A percentile compares a stretch with the other conserved stretches of the same genome.
phyloP scores from a whole-genome alignment of 2,797 vertebrate species.

The Triplophysa bombifrons region DNA sequence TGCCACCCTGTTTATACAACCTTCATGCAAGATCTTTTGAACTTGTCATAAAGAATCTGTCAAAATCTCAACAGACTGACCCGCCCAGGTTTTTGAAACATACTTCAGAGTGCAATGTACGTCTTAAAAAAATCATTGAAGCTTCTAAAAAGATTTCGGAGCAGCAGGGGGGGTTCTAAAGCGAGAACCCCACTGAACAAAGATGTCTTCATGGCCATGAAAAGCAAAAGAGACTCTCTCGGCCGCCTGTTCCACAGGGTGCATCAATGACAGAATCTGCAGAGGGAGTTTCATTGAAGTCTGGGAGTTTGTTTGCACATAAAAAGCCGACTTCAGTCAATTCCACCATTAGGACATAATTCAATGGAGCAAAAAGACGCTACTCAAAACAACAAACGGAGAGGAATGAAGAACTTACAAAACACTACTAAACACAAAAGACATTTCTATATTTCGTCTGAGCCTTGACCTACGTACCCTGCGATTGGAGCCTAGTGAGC shows the following conservation, averaged over 20 bases:
- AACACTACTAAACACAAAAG: not conserved
- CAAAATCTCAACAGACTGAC: constrained; percentile 33
- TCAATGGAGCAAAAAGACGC: constrained; percentile 3
- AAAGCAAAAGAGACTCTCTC: constrained; percentile 16
- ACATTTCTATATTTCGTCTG: not conserved
- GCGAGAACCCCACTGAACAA: constrained; percentile 3
- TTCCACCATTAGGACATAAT: constrained; percentile 2
- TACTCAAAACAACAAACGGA: not conserved
- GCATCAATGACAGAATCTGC: constrained; percentile 26
- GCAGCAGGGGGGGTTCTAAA: constrained; percentile 20
- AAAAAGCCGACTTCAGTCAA: constrained; percentile 5
- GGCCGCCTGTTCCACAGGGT: not conserved
- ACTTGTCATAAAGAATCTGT: not conserved
- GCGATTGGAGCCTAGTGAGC: too few species aligned
- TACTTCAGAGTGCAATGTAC: constrained; percentile 28
- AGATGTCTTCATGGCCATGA: constrained; percentile 19
- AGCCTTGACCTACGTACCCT: not conserved
- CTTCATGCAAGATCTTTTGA: not conserved
- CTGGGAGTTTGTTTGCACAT: not conserved
- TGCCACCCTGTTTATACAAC: not conserved
- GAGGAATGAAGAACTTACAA: not conserved
- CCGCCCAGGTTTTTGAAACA: constrained; percentile 20
- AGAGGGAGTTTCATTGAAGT: constrained; percentile 25
- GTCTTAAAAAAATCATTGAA: constrained; percentile 17
- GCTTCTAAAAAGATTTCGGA: constrained; percentile 14